Evolutionary conservation across 2,888 invertebrate genomes (phyloP), one percentile per base, ranked within the genome.

Genomic region (Cantharis rufa): DNA sequence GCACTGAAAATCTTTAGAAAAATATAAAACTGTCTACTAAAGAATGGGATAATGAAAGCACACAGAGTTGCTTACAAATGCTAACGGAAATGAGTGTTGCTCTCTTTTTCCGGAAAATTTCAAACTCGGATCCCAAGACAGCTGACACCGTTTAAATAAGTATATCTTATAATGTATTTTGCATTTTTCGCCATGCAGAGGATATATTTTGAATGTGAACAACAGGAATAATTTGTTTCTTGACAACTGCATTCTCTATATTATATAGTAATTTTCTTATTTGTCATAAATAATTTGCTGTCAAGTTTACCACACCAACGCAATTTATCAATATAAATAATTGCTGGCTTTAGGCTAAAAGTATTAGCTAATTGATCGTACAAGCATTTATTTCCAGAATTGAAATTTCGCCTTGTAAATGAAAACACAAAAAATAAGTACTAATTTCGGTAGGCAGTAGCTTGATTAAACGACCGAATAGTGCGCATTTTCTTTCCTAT

Each of bases 1-100:
- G 70, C 27, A 74, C 64, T 70, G 64, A 27, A 62, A 74, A 71
- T 74, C 75, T 73, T 70, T 75, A 77, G 79, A 76, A 80, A 79
- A 80, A 80, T 79, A 77, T 70, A 76, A 80, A 78, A 71, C 70
- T 74, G 72, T 75, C 75, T 78, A 78, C 76, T 80, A 81, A 79
- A 79, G 79, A 75, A 80, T 69, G 80, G 81, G 79, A 80, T 82
- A 82, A 82, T 82, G 82, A 82, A 82, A 80, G 79, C 81, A 77
- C 79, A 76, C 77, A 78, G 80, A 79, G 80, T 79, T 81, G 77
- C 78, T 81, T 79, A 80, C 82, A 81, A 82, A 82, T 81, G 80
- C 77, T 79, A 81, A 77, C 80, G 83, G 83, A 82, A 83, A 83
- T 81, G 82, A 82, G 81, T 80, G 81, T 78, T 81, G 82, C 81